Base-by-base conservation (phyloP, 2,888 invertebrate genomes). In the Elysia crispata region DNA sequence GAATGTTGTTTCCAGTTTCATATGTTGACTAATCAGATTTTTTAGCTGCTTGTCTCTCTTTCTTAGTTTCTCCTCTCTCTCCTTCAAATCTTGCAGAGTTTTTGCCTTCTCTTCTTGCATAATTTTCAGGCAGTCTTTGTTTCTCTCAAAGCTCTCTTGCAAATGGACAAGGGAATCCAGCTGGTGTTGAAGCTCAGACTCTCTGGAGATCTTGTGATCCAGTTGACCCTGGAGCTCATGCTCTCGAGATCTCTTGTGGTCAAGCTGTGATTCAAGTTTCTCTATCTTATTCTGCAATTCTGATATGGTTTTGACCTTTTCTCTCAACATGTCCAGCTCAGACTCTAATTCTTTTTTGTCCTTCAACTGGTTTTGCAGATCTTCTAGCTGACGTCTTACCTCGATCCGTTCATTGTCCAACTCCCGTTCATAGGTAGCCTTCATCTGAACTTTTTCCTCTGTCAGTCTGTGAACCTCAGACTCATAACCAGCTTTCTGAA, bases 1-100 rank as follows among this genome's bases (percentile, higher is more conserved):
- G 31, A 62, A 80, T 20, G 62, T 70, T 3, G 76, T 33, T 5
- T 80, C 80, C 41, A 76, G 64, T 20, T 80, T 80, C 76, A 70
- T 76, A 62, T 30, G 60, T 62, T 66, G 69, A 20, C 49, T 41
- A 31, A 75, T 23, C 31, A 75, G 50, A 54, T 75, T 67, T 11
- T 79, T 54, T 5, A 75, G 31, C 70, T 80, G 80, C 15, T 60
- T 75, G 60, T 80, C 80, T 28, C 80, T 54, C 33, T 80, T 80
- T 73, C 76, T 75, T 23, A 80, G 1, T 50, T 80, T 80, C 31
- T 67, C 80, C 49, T 75, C 76, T 18, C 50, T 67, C 66, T 76
- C 80, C 13, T 60, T 70, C 70, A 76, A 62, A 30, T 25, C 41
- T 20, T 69, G 50, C 50, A 0, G 23, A 31, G 76, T 20, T 15